phyloP scores from a whole-genome alignment of 2,888 invertebrate genomes.

The Drosophila barbarae region DNA sequence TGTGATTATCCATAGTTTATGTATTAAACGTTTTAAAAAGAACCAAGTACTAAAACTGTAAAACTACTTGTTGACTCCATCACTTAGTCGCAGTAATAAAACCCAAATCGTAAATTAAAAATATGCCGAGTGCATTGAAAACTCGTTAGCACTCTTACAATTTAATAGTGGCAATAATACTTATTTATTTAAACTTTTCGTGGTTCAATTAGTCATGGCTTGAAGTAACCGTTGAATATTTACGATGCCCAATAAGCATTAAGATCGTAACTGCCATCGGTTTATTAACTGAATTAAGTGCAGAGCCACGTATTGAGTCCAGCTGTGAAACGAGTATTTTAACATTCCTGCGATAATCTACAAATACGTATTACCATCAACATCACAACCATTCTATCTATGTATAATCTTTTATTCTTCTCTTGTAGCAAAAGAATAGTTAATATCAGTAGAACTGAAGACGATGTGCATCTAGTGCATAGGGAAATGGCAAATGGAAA shows the following conservation, averaged over 20 bases:
- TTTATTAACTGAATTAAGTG: conserved; percentile 9
- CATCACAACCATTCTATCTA: conserved; percentile 48
- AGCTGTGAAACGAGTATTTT: conserved; percentile 8
- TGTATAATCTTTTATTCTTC: conserved; percentile 75
- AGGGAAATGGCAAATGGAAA: conserved; percentile 85
- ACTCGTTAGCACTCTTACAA: not conserved
- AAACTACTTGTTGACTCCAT: conserved; percentile 45
- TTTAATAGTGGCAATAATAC: not conserved
- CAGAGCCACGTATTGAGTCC: conserved; percentile 38
- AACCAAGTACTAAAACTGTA: not conserved
- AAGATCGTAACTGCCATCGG: not conserved
- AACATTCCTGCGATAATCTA: conserved; percentile 11
- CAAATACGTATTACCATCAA: conserved; percentile 20
- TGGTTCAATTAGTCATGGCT: conserved; percentile 6
- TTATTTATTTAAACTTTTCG: conserved; percentile 15
- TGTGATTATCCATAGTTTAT: not conserved
- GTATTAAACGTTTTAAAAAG: not conserved
- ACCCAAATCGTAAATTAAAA: conserved; percentile 7
- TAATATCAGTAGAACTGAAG: conserved; percentile 87
- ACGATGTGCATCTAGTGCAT: conserved; percentile 87
- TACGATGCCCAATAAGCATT: conserved; percentile 8
- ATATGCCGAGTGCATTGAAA: conserved; percentile 8
- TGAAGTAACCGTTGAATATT: conserved; percentile 11
- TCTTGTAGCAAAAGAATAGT: conserved; percentile 87
- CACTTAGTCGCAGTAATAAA: conserved; percentile 50